Evolutionary conservation across 2,888 invertebrate species (phyloP), one percentile per base, ranked within the genome.

Genomic region (Terebella lapidaria): DNA sequence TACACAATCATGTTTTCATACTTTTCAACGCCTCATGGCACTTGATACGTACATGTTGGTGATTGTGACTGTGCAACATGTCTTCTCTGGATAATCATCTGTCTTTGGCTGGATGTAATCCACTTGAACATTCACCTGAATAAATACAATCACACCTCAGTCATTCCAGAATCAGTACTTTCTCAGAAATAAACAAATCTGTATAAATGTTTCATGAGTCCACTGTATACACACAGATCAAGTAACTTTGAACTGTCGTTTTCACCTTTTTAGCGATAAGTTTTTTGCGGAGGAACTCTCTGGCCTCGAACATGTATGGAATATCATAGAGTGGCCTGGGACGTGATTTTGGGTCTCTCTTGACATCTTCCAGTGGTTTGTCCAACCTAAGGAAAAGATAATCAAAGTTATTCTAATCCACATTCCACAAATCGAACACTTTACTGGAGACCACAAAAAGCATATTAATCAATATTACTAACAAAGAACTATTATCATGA

Each of bases 281-380:
- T 77, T 94, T 94, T 78, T 95, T 96, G 49, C 99, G 86, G 42
- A 99, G 84, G 78, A 91, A 97, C 82, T 99, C 99, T 57, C 99
- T 87, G 0, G 96, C 95, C 81, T 99, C 99, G 79, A 90, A 96
- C 93, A 99, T 92, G 87, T 91, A 94, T 1, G 99, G 99, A 75
- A 97, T 91, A 78, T 99, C 99, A 79, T 97, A 99, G 0, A 99
- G 85, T 0, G 96, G 94, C 72, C 93, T 63, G 22, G 72, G 61
- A 57, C 75, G 67, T 55, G 70, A 70, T 56, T 66, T 70, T 25
- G 61, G 54, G 22, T 61, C 62, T 27, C 54, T 56, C 58, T 67
- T 69, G 29, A 57, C 59, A 35, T 35, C 42, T 35, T 35, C 42
- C n/a, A n/a, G n/a, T n/a, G n/a, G n/a, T n/a, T n/a, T n/a, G 55